Conservation (phyloP, 2,888 invertebrate genomes). For the Tenthredo mesomela region DNA sequence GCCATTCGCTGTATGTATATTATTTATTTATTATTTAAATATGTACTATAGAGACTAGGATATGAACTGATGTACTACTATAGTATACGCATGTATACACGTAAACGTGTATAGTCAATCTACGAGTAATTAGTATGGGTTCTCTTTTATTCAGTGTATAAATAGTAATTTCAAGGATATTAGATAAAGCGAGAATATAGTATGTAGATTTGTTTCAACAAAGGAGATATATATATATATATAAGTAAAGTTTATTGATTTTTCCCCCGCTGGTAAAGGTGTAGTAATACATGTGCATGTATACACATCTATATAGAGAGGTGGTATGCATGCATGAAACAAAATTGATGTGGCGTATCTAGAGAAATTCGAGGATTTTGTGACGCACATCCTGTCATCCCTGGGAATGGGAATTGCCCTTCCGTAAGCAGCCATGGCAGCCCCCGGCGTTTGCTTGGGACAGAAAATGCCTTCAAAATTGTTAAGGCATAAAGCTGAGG, state of each 20-base stretch:
- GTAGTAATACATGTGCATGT: neutral
- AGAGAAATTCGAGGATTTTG: conserved; percentile 1
- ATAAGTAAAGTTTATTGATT: conserved; percentile 10
- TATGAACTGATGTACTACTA: neutral
- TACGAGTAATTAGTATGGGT: neutral
- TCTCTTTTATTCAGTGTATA: neutral
- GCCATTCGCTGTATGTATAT: conserved; percentile 19
- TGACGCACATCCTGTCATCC: conserved; percentile 33
- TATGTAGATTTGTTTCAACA: neutral
- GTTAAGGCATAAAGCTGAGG: conserved; percentile 85
- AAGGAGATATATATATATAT: too few relatives aligned
- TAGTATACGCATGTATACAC: neutral
- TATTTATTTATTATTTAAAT: neutral
- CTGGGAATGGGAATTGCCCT: conserved; percentile 30
- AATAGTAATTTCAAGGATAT: neutral
- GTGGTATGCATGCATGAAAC: neutral
- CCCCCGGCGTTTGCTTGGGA: conserved; percentile 66
- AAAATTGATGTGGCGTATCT: conserved; percentile 20
- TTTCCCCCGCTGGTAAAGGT: neutral
- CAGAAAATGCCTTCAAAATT: conserved; percentile 83
- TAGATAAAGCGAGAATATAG: neutral
- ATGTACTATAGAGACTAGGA: neutral
- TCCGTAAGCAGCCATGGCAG: conserved; percentile 63
- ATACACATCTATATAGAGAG: neutral
- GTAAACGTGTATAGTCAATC: neutral